Percentiles rank a stretch among this genome's conserved stretches.
These are phyloP conservation scores for Cerceris ruficornis DNA, from an alignment of 2,888 invertebrate species.

Conservation along the genomic window DNA sequence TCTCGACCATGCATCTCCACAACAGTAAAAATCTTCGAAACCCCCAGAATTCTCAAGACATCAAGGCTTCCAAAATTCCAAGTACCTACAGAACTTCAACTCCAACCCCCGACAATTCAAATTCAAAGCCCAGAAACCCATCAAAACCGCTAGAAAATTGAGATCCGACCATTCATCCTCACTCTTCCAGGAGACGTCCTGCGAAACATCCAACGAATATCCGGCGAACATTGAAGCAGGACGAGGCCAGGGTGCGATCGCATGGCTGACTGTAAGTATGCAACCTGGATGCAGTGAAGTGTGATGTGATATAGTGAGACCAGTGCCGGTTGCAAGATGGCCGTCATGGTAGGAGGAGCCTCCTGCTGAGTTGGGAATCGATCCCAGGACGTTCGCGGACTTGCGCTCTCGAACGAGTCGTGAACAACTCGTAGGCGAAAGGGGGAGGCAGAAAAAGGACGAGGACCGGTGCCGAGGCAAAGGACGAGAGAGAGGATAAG, in stretches of 20 bases:
- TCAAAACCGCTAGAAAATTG: too few species aligned
- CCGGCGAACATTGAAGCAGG: conserved; percentile 10
- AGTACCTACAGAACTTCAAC: too few species aligned
- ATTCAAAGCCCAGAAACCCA: too few species aligned
- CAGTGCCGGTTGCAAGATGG: conserved; percentile 80
- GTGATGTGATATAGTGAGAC: conserved; percentile 79
- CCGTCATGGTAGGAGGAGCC: conserved; percentile 81
- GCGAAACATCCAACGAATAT: conserved; percentile 12
- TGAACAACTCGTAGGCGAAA: conserved; percentile 66
- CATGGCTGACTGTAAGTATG: conserved; percentile 67
- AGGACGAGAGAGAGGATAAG: conserved; percentile 34
- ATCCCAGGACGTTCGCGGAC: conserved; percentile 78
- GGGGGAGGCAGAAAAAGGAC: conserved; percentile 56
- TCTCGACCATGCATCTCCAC: too few species aligned
- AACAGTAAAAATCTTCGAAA: too few species aligned
- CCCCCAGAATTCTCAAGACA: too few species aligned
- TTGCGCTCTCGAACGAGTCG: conserved; percentile 72
- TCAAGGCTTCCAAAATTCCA: too few species aligned
- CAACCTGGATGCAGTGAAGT: conserved; percentile 77
- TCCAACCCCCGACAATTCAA: too few species aligned
- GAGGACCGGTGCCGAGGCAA: conserved; percentile 39
- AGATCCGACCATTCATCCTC: too few species aligned
- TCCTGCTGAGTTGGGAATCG: conserved; percentile 79
- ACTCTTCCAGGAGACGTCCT: not conserved
- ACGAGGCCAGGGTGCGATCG: conserved; percentile 54